Evolutionary conservation across 2,113 vertebrate genomes (phyloP), one percentile per base, ranked within the genome.

Genomic region (Pteropus alecto): DNA sequence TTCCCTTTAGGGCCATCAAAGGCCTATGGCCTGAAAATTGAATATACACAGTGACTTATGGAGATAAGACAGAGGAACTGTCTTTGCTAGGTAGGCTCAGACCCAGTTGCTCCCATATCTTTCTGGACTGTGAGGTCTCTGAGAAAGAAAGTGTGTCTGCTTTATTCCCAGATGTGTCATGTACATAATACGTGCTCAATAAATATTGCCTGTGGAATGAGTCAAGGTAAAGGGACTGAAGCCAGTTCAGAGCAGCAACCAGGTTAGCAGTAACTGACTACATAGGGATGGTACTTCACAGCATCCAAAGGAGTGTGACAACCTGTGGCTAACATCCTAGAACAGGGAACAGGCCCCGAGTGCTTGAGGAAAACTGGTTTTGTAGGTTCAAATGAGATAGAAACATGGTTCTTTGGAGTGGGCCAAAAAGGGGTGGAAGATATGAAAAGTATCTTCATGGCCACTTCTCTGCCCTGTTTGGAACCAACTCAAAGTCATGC

Each of bases 11-110:
- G 85, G 33, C 14, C 21, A 56, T 22, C 22, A 22, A 41, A 51
- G 61, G 35, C 60, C 54, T 38, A n/a, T 7, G 51, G 18, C 24
- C 35, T 46, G 11, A 24, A 83, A 0, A 0, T 2, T 48, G 12
- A 51, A 22, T 81, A 12, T 10, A 12, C 18, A 18, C 21, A 77
- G 14, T 56, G 43, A 48, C 19, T 14, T 35, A 26, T 6, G 18
- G 35, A 65, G n/a, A 30, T 30, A 33, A 60, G 67, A 24, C 28
- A 30, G 28, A 65, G 33, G 26, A 35, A 1, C 19, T 1, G 0
- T 33, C 28, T 43, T 63, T 76, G 21, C 16, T 46, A n/a, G 38
- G 26, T 16, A 48, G 30, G 7, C 60, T n/a, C 26, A 18, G 38
- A 19, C 33, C 33, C 21, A 28, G 77, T 6, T n/a, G 15, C 26